phyloP scores from a whole-genome alignment of 2,888 invertebrate genomes.

The Melanostoma scalare region DNA sequence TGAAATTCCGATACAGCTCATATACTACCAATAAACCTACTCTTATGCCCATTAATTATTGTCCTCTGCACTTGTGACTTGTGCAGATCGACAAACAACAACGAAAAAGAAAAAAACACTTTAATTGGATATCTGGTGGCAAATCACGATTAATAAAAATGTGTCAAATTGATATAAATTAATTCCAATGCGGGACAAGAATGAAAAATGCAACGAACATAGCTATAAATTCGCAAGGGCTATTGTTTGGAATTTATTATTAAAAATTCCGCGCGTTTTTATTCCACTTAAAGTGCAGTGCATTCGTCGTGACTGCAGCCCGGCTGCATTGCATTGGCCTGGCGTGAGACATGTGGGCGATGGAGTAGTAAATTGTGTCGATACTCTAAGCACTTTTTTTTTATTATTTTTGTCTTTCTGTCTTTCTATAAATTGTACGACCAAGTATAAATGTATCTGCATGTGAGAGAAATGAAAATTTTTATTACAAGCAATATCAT shows the following conservation, averaged over 20 bases:
- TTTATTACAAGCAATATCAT: slow-evolving; percentile 58
- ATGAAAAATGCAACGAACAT: slow-evolving; percentile 30
- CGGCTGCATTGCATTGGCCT: slow-evolving; percentile 4
- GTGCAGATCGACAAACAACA: slow-evolving; percentile 32
- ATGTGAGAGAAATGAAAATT: neutral
- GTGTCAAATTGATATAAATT: slow-evolving; percentile 70
- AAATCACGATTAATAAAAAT: slow-evolving; percentile 68
- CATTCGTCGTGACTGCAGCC: slow-evolving; percentile 42
- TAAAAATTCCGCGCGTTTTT: slow-evolving; percentile 42
- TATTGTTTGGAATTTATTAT: slow-evolving; percentile 42
- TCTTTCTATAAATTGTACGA: too few species aligned
- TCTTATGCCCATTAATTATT: slow-evolving; percentile 50
- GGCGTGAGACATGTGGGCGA: slow-evolving; percentile 66
- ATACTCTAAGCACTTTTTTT: slow-evolving; percentile 31
- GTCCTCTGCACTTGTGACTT: slow-evolving; percentile 57
- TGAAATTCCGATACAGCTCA: neutral
- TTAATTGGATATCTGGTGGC: slow-evolving; percentile 62
- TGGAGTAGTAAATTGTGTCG: slow-evolving; percentile 67
- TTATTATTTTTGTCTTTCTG: too few species aligned
- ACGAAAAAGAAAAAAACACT: neutral
- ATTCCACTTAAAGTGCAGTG: slow-evolving; percentile 36
- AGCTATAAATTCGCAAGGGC: neutral
- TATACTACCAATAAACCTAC: slow-evolving; percentile 21
- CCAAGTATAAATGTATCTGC: too few species aligned
- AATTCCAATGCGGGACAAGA: slow-evolving; percentile 69